These are phyloP conservation scores for Macrobrachium rosenbergii DNA, from an alignment of 1,140 invertebrate species.

Conservation along the genomic window DNA sequence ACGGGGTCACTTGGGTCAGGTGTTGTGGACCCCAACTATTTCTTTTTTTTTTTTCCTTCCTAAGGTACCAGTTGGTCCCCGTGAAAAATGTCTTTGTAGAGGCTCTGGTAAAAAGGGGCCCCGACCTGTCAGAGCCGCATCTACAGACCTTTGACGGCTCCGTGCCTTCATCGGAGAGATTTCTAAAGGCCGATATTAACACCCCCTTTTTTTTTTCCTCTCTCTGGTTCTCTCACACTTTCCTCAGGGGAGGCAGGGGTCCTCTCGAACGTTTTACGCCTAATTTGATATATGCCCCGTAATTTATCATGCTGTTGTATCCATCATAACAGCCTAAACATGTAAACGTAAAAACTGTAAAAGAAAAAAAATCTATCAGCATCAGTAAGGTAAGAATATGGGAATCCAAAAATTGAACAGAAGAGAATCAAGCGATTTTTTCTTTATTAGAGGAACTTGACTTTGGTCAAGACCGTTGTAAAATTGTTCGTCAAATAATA, in stretches of 20 bases:
- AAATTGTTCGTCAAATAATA: too few relatives aligned
- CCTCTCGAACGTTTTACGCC: conserved; percentile 12
- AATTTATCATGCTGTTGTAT: conserved; percentile 29
- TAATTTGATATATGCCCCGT: conserved; percentile 35
- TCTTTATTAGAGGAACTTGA: too few relatives aligned
- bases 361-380: not conserved
- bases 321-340: not conserved
- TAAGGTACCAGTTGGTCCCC: conserved; percentile 36
- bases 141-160: not conserved
- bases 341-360: not conserved
- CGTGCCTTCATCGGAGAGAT: not conserved
- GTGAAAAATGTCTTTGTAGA: conserved; percentile 47
- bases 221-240: not conserved
- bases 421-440: too few relatives aligned
- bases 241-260: too few relatives aligned
- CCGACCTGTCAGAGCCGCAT: conserved; percentile 9
- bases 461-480: too few relatives aligned
- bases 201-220: not conserved
- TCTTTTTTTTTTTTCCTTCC: not conserved
- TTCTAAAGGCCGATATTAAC: conserved; percentile 11
- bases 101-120: conserved; percentile 20
- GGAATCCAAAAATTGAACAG: too few relatives aligned
- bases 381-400: too few relatives aligned
- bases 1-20: conserved; percentile 29
- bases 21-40: conserved; percentile 32